Percentiles rank a stretch among this genome's conserved stretches.
phyloP scores from a whole-genome alignment of 2,888 invertebrate genomes.

The Leuctra nigra region DNA sequence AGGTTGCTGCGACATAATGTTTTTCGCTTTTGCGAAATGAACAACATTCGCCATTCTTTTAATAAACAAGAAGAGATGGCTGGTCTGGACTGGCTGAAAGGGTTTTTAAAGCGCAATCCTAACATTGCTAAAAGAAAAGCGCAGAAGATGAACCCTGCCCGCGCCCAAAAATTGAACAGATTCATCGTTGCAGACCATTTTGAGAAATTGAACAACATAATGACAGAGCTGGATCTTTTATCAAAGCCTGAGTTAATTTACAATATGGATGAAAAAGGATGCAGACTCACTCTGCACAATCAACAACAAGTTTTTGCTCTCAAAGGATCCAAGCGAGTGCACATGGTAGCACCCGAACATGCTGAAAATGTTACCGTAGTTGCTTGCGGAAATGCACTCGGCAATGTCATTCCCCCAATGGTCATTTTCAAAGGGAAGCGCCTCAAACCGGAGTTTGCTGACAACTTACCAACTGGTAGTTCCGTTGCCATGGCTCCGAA shows the following conservation, averaged over 20 bases:
- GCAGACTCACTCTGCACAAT: constrained; percentile 19
- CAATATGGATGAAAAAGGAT: constrained; percentile 31
- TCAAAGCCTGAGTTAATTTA: constrained; percentile 32
- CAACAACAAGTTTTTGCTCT: constrained; percentile 19
- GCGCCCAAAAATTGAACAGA: constrained; percentile 33
- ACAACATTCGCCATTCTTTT: too few species aligned
- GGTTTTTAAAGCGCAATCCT: constrained; percentile 30
- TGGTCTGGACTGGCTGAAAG: constrained; percentile 20
- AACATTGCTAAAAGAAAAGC: constrained; percentile 31
- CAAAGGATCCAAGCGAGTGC: constrained; percentile 21
- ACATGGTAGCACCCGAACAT: constrained; percentile 21
- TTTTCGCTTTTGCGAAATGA: too few species aligned
- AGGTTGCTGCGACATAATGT: too few species aligned
- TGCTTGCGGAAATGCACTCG: constrained; percentile 20
- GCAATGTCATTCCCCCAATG: constrained; percentile 18
- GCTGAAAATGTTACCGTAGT: constrained; percentile 24
- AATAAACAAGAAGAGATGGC: too few species aligned
- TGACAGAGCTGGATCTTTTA: constrained; percentile 29
- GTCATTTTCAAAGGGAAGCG: constrained; percentile 19
- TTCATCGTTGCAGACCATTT: constrained; percentile 33
- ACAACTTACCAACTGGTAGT: constrained; percentile 32
- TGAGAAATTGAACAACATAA: constrained; percentile 29
- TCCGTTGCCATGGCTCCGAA: constrained; percentile 31
- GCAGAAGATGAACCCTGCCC: constrained; percentile 33
- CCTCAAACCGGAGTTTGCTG: constrained; percentile 8